Conservation (phyloP, 2,888 invertebrate genomes). For the Mesochorus sp. region DNA sequence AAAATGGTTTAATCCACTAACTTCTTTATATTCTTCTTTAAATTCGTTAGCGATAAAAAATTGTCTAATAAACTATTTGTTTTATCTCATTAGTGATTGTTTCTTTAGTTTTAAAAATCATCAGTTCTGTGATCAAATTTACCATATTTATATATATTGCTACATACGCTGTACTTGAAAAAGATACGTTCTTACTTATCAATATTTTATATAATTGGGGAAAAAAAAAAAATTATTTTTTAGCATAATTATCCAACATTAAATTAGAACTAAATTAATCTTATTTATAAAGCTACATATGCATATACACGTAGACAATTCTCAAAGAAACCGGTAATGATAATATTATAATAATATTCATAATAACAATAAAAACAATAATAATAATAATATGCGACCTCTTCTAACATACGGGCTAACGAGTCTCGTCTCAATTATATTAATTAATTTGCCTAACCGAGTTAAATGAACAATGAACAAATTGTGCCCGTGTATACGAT, state of each 20-base stretch:
- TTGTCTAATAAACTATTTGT: too few relatives aligned
- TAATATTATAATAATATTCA: constrained; percentile 47
- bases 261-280: not conserved
- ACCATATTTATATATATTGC: too few relatives aligned
- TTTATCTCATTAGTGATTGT: too few relatives aligned
- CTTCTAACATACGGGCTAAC: constrained; percentile 70
- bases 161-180: too few relatives aligned
- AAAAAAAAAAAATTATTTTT: too few relatives aligned
- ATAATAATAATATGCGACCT: constrained; percentile 58
- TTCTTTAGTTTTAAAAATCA: too few relatives aligned
- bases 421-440: constrained; percentile 79
- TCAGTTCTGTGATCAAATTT: too few relatives aligned
- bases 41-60: too few relatives aligned
- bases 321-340: not conserved
- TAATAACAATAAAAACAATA: constrained; percentile 11
- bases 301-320: not conserved
- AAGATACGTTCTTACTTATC: too few relatives aligned
- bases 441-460: constrained; percentile 79
- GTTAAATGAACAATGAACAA: constrained; percentile 73
- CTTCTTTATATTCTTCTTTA: too few relatives aligned
- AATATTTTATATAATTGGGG: too few relatives aligned
- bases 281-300: not conserved
- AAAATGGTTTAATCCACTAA: constrained; percentile 1
- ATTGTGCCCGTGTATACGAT: constrained; percentile 43
- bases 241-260: too few relatives aligned